A percentile compares a stretch with the other conserved stretches of the same genome.
Evolutionary conservation across 92 coral and sea anemone species (phyloP).

Genomic region (Porites lobata): DNA sequence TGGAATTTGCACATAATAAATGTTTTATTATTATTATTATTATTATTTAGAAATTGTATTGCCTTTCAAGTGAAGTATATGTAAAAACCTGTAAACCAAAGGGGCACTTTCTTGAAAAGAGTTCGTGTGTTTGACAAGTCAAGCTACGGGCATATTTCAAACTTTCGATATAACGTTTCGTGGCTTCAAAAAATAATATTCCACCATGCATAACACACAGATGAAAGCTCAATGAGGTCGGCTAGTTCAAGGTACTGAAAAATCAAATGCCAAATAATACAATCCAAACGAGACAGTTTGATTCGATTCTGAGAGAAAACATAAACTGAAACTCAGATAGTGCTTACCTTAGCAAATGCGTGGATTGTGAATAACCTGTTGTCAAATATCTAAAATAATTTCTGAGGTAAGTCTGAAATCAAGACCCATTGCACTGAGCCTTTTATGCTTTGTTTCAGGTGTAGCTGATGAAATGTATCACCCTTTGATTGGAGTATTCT

Average conservation of each 20-base stretch:
- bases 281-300: background rate
- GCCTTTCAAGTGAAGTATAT: background rate
- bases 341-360: background rate
- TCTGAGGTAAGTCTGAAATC: background rate
- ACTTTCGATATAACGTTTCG: background rate
- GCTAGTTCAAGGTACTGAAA: constrained; percentile 13
- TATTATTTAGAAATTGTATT: too few relatives aligned
- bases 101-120: background rate
- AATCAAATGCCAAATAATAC: background rate
- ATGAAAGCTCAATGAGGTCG: background rate
- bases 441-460: background rate
- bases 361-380: background rate
- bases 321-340: background rate
- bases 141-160: background rate
- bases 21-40: too few relatives aligned
- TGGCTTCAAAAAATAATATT: background rate
- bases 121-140: background rate
- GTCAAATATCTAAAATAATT: background rate
- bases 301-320: background rate
- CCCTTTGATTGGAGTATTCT: background rate
- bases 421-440: background rate
- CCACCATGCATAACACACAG: constrained; percentile 21
- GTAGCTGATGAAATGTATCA: background rate
- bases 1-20: too few relatives aligned
- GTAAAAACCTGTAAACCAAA: background rate